Evolutionary conservation across 2,113 vertebrate genomes (phyloP), one percentile per base, ranked within the genome.

Genomic region (Glareola pratincola): DNA sequence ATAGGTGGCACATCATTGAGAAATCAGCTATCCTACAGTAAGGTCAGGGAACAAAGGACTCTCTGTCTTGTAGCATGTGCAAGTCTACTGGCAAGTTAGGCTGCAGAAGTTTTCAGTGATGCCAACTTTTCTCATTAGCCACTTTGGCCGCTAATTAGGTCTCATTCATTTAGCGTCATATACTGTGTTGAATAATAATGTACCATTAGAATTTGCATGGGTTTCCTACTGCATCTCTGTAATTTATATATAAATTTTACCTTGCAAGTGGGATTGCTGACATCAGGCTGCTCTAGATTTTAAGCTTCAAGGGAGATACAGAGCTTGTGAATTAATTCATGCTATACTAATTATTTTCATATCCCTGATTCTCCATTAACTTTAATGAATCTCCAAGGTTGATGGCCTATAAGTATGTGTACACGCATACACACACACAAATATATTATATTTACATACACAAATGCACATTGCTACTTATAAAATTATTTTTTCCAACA

Each of bases 311-410:
- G 45, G 53, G 71, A 95, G 54, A 32, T 80, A 50, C 9, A 85
- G 63, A 76, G 29, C 47, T 92, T 3, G 6, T 43, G 39, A 71
- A 85, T 56, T 77, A 92, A 92, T 94, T 96, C 22, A 92, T 71
- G 24, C 24, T 77, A n/a, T 47, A 12, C 4, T 63, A 51, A 63
- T 94, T 74, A 71, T 91, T 82, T 93, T 71, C 39, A 32, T 81
- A 34, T 11, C 16, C 29, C 12, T 73, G 41, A 41, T 87, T 95
- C 47, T 66, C 36, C 36, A 73, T 83, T 91, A 80, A 56, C 11
- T 90, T 86, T 90, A 90, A 87, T 86, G 83, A 90, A 74, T 78
- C 32, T 96, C 19, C 24, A 59, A 39, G n/a, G 34, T 19, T 69
- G 45, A 51, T 36, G 10, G 27, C 8, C 11, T 57, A 19, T 36